phyloP scores from a whole-genome alignment of 2,113 vertebrate genomes.

The Sula dactylatra region DNA sequence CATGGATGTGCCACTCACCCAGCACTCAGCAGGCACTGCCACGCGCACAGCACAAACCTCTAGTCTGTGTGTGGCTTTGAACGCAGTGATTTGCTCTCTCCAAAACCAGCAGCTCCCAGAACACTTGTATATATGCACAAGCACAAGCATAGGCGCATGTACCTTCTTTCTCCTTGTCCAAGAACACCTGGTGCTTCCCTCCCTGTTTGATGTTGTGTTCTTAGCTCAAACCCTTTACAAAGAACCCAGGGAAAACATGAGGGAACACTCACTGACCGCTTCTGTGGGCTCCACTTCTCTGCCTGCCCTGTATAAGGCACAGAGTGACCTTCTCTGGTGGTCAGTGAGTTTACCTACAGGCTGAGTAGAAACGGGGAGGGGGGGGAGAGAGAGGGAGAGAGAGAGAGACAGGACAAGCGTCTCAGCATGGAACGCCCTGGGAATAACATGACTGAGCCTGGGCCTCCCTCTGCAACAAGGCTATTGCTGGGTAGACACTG shows the following conservation, averaged over 20 bases:
- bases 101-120: background rate
- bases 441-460: background rate
- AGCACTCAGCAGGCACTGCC: background rate
- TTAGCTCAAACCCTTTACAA: background rate
- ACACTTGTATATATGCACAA: accelerated
- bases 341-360: background rate
- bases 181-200: background rate
- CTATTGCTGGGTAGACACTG: background rate
- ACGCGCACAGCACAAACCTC: accelerated
- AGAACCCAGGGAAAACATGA: background rate
- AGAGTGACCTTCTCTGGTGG: background rate
- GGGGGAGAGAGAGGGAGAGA: background rate
- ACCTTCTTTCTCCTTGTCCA: background rate
- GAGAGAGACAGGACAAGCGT: background rate
- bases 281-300: background rate
- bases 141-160: accelerated
- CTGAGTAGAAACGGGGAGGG: background rate
- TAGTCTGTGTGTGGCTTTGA: accelerated
- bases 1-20: background rate
- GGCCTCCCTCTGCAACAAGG: background rate
- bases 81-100: background rate
- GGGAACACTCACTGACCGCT: background rate
- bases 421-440: background rate
- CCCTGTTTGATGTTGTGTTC: background rate
- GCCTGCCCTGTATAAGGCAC: background rate